Evolutionary conservation across 2,797 vertebrate genomes (phyloP).

Genomic region (Pagetopsis macropterus): DNA sequence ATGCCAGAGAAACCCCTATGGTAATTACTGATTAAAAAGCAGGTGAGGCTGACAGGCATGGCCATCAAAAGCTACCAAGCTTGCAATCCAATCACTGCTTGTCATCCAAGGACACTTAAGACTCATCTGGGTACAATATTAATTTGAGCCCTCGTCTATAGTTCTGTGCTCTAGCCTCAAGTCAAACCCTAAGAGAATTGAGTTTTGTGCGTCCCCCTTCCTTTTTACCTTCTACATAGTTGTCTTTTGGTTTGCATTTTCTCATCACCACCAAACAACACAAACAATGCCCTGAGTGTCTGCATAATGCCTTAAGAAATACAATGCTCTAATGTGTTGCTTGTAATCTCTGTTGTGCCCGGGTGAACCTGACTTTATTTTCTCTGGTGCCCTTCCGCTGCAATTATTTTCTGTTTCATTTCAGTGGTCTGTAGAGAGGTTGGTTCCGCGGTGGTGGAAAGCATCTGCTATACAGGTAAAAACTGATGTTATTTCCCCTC

Average conservation of each 20-base stretch:
- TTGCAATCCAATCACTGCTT: conserved; percentile 81
- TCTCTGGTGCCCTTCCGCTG: conserved; percentile 39
- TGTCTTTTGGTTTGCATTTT: conserved; percentile 19
- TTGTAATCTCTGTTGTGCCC: conserved; percentile 45
- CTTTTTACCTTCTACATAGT: conserved; percentile 29
- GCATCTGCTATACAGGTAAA: conserved; percentile 45
- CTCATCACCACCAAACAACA: conserved; percentile 8
- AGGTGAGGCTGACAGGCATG: conserved; percentile 79
- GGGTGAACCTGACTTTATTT: conserved; percentile 37
- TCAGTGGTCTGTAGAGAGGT: conserved; percentile 67
- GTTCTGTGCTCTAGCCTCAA: conserved; percentile 66
- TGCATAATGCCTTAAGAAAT: conserved; percentile 38
- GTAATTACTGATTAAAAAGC: conserved; percentile 84
- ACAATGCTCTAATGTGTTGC: conserved; percentile 36
- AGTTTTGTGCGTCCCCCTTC: conserved; percentile 39
- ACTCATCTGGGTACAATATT: conserved; percentile 78
- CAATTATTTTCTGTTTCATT: conserved; percentile 43
- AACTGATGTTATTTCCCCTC: conserved; percentile 7
- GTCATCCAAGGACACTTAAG: conserved; percentile 82
- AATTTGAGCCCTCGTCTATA: conserved; percentile 73
- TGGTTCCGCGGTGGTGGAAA: conserved; percentile 8
- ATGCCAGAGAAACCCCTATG: conserved; percentile 78
- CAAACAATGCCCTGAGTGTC: conserved; percentile 30
- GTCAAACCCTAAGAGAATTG: conserved; percentile 46
- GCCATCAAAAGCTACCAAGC: conserved; percentile 81